Evolutionary conservation across 2,888 invertebrate genomes (phyloP), one percentile per base, ranked within the genome.

Genomic region (Macaria liturata): DNA sequence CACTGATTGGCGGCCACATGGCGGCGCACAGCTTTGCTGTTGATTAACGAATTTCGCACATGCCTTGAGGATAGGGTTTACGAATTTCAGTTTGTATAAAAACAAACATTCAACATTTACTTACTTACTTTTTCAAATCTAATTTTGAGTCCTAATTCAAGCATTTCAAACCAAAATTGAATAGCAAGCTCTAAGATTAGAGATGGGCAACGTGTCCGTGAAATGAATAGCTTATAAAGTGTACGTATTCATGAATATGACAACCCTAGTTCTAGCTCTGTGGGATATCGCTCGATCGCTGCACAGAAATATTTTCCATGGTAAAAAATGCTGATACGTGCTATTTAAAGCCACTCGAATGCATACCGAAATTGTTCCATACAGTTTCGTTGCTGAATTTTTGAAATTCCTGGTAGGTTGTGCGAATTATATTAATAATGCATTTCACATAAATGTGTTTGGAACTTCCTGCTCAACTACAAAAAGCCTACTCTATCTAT

Each of bases 1-100:
- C 61, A 64, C 70, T 78, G 80, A 81, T 80, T 80, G 81, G 79
- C 78, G 70, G 70, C 68, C 72, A 20, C 20, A 20, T 20, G 2
- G 20, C 20, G 20, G 20, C 20, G 66, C 64, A 64, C 62, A 65
- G 71, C 69, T 71, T 70, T 74, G 73, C 70, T 74, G 68, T 74
- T 81, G 81, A 83, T 81, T 81, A 81, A 80, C 78, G 80, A 81
- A 81, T 81, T 76, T 81, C 72, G 61, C 76, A 73, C 76, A 77
- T 78, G 69, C 76, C 78, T 62, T 50, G 54, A 7, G 47, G 20
- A 46, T 60, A 72, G 69, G 69, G 72, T 40, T 73, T 50, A 49
- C 42, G 32, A 59, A 20, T 20, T 20, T 20, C 20, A 20, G 20
- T 20, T 20, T 20, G 2, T 20, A 20, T 20, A 20, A 20, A 20